Conservation (phyloP, 2,113 vertebrate species). For the Oreocharis arfaki region DNA sequence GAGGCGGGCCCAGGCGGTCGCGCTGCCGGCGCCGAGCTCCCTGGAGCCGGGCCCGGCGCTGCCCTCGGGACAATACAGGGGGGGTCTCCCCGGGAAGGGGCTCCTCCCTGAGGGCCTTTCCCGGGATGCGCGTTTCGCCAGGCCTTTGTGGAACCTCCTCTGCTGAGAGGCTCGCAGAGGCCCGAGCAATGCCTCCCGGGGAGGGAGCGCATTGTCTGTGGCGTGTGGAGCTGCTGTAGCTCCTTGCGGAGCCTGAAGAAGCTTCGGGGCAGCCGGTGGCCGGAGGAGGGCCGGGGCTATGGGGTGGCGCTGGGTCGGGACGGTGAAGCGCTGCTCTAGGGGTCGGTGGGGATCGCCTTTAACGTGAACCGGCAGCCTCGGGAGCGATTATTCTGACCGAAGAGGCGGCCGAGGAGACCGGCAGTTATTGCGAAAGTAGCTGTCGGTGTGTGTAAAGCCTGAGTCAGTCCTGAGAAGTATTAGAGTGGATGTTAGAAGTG, state of each 20-base stretch:
- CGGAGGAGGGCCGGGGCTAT: not conserved
- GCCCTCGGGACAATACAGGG: not conserved
- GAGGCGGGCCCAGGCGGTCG: not conserved
- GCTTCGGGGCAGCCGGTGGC: not conserved
- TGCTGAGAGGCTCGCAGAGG: not conserved
- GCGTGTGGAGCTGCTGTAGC: not conserved
- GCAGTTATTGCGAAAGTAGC: slow-evolving; percentile 45
- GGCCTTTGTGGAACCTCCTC: not conserved
- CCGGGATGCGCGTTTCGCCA: not conserved
- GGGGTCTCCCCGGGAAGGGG: not conserved
- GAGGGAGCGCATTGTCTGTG: not conserved
- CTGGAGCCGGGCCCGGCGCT: not conserved
- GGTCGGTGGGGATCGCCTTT: not conserved
- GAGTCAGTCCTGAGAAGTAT: not conserved
- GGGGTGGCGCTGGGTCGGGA: no score
- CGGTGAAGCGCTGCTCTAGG: not conserved
- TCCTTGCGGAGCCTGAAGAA: accelerated
- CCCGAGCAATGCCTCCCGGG: accelerated
- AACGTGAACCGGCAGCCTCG: not conserved
- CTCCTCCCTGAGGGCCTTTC: not conserved
- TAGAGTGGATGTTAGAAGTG: not conserved
- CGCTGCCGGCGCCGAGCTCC: not conserved
- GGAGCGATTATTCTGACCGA: not conserved
- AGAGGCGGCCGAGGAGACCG: not conserved
- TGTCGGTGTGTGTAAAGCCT: not conserved